Evolutionary conservation across 2,888 invertebrate genomes (phyloP), one percentile per base, ranked within the genome.

Genomic region (Cynaeus angustus): DNA sequence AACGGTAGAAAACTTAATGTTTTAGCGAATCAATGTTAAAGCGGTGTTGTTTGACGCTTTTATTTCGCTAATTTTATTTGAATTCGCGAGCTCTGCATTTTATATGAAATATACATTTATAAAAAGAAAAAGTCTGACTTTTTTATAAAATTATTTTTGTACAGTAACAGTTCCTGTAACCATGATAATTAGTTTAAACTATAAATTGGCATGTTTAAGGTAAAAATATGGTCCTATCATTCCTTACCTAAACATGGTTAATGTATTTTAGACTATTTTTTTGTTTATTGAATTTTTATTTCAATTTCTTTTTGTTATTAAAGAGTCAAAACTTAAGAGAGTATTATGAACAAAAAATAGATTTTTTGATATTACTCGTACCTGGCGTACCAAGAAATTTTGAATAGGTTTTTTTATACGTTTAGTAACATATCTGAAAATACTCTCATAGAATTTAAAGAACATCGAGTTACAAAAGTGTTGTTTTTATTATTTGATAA

Each of bases 221-320:
- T 88, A 88, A 87, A 88, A 85, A 86, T 88, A 80, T 88, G 88
- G 87, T 87, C 87, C 85, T 88, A 88, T 88, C 89, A 89, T 89
- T 89, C 89, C 89, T 88, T 88, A 87, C 88, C 87, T 86, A 86
- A 88, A 79, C 80, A 77, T 75, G 78, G 75, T 75, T 74, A 50
- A 72, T 58, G 12, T 50, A 50, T 50, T 50, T 50, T 50, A 50
- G 16, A 66, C 66, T 75, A 73, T 72, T 68, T 73, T 75, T 75
- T 73, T 72, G 65, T 69, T 64, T 61, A 62, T 33, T 55, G 33
- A 50, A 67, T 68, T 48, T 48, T 55, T 58, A 68, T 62, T 30
- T 46, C n/a, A 12, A 6, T 21, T 28, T 66, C 45, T 45, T 55
- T 65, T 38, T 46, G 30, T 14, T 14, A 33, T 16, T 52, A 28